Percentiles rank a stretch among this genome's conserved stretches.
phyloP scores from a whole-genome alignment of 2,113 vertebrate genomes.

The Anser brachyrhynchus region DNA sequence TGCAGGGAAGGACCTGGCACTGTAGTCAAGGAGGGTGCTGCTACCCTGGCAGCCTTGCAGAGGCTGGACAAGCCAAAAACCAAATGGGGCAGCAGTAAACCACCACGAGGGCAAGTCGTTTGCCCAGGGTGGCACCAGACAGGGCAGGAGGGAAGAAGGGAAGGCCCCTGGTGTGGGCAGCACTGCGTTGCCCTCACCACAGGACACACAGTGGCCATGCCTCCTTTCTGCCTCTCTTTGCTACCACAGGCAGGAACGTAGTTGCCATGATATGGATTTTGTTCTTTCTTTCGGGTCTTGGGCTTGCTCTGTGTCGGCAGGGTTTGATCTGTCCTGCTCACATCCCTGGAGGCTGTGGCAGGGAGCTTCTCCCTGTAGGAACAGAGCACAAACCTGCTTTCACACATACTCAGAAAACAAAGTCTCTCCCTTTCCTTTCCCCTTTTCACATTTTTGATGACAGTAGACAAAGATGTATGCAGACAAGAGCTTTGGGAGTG shows the following conservation, averaged over 20 bases:
- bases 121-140: not conserved
- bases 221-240: not conserved
- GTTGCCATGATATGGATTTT: not conserved
- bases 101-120: not conserved
- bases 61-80: not conserved
- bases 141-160: not conserved
- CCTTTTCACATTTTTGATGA: not conserved
- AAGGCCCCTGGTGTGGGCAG: not conserved
- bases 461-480: not conserved
- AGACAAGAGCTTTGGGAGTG: not conserved
- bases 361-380: not conserved
- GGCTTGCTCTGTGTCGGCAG: not conserved
- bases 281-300: not conserved
- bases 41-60: not conserved
- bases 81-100: not conserved
- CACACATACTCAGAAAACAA: not conserved
- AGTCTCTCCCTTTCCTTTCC: not conserved
- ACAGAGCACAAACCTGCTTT: not conserved
- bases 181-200: fast-evolving
- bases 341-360: too few species aligned
- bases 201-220: fast-evolving
- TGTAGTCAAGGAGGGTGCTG: not conserved
- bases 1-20: not conserved
- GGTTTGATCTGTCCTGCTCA: not conserved
- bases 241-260: not conserved